Evolutionary conservation across 2,113 vertebrate genomes (phyloP), one percentile per base, ranked within the genome.

Genomic region (Beaufortia kweichowensis): DNA sequence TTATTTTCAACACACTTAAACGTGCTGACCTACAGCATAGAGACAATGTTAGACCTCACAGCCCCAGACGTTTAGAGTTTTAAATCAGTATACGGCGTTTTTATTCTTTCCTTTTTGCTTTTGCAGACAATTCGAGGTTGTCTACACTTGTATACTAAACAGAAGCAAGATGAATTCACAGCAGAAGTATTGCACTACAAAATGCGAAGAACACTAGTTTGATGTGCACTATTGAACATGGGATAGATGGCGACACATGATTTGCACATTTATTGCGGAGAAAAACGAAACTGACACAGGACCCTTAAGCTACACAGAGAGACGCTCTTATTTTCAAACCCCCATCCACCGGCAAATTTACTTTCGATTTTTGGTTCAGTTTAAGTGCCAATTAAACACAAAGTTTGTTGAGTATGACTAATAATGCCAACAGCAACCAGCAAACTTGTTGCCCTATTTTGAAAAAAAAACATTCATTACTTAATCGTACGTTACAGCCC

Each of bases 121-220:
- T 61, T 19, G 60, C 21, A 73, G 33, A 17, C 35, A 57, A 31
- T 24, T 35, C 60, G 48, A 43, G 31, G 68, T 73, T 72, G 83
- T 24, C 33, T 60, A 59, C 31, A 41, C 67, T 73, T 72, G 83
- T 76, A 81, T 80, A 86, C 83, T 84, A 87, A 88, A 83, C 56
- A 80, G 78, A 84, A 82, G 77, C 31, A 24, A 57, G 35, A 82
- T 83, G 82, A 83, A 89, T 81, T 85, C 85, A 84, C 80, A 83
- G 85, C 83, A 78, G 75, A 82, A 88, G 59, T 82, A 87, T 91
- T 90, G 90, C 90, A 91, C 90, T 92, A 88, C 87, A 84, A 84
- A 61, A 75, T 28, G 84, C 74, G 71, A 81, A 90, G 87, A 91
- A 90, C 90, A 91, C 87, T 90, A 91, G 89, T 88, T 84, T 73